Percentiles rank a stretch among this genome's conserved stretches.
Conservation (phyloP, 2,888 invertebrate genomes). For the Bursaphelenchus okinawaensis region DNA sequence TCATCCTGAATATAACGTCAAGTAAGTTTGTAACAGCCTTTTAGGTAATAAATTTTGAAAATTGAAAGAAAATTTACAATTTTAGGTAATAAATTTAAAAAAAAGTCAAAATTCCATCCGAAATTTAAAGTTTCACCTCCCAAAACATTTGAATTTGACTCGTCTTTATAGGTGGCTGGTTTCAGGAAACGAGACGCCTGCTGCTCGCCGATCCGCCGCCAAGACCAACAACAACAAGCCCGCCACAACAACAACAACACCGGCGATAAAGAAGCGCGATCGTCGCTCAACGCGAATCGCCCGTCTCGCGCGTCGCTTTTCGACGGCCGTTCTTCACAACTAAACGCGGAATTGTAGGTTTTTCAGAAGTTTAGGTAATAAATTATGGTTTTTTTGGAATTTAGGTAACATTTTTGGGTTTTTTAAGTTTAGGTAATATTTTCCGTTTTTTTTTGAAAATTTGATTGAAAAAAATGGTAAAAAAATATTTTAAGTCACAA, state of each 20-base stretch:
- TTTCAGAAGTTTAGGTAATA: no score
- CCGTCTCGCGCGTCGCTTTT: not conserved
- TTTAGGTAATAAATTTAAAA: not conserved
- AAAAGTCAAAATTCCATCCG: no score
- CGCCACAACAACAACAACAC: not conserved
- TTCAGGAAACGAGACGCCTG: constrained; percentile 45
- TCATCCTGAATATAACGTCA: not conserved
- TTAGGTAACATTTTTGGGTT: no score
- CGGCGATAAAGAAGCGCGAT: not conserved
- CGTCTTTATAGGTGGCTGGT: not conserved
- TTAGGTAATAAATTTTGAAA: not conserved
- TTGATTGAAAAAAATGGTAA: no score
- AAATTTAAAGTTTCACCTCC: not conserved
- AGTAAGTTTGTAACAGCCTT: not conserved
- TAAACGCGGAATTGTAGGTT: not conserved
- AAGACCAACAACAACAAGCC: constrained; percentile 1
- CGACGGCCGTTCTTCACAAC: constrained; percentile 5
- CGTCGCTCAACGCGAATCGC: not conserved
- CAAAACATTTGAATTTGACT: not conserved
- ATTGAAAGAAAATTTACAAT: not conserved
- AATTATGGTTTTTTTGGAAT: no score
- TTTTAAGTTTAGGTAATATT: no score
- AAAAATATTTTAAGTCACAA: no score
- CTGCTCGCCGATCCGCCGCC: constrained; percentile 45
- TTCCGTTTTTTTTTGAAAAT: no score